phyloP scores from a whole-genome alignment of 92 coral and sea anemone species.

The Metridium senile region DNA sequence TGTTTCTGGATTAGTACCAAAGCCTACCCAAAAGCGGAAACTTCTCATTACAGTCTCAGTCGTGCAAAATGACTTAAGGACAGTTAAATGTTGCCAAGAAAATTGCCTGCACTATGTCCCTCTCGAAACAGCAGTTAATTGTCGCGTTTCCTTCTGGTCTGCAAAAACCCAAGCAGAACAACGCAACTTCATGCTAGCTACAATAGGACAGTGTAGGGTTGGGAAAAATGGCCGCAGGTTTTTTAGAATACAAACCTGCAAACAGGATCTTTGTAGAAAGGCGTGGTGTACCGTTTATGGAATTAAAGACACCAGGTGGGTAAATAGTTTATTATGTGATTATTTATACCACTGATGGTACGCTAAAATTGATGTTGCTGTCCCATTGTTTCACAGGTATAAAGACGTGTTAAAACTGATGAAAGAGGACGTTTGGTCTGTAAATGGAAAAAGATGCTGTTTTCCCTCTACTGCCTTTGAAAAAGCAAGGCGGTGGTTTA shows the following conservation, averaged over 20 bases:
- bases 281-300: conserved; percentile 27
- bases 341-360: too few species aligned
- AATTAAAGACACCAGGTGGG: conserved; percentile 1
- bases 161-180: conserved; percentile 2
- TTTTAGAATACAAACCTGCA: not conserved
- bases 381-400: too few species aligned
- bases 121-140: conserved; percentile 5
- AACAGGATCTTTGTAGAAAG: conserved; percentile 16
- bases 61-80: conserved; percentile 19
- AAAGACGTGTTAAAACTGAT: conserved; percentile 3
- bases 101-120: conserved; percentile 13
- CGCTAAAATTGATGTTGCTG: too few species aligned
- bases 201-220: not conserved
- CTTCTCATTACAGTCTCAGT: not conserved
- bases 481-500: not conserved
- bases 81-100: conserved; percentile 9
- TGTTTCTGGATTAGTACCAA: too few species aligned
- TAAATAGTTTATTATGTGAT: too few species aligned
- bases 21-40: too few species aligned
- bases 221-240: conserved; percentile 8
- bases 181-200: not conserved
- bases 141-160: not conserved
- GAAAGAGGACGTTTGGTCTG: not conserved
- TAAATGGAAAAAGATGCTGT: conserved; percentile 3
- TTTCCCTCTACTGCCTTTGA: not conserved